Evolutionary conservation across 2,113 vertebrate species (phyloP).

Genomic region (Paracanthobrama guichenoti): DNA sequence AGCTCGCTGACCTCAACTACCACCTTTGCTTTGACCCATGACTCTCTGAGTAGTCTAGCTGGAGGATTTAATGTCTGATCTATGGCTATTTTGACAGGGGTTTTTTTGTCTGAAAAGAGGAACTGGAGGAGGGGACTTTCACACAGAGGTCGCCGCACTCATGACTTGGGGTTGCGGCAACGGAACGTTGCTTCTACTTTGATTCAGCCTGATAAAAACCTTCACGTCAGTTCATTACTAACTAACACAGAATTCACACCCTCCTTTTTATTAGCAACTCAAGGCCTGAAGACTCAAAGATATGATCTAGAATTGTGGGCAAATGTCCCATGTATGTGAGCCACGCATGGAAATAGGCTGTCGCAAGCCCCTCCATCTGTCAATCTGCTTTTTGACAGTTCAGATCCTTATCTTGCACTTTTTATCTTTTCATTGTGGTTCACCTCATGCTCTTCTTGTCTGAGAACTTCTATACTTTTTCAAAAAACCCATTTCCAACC

Average conservation of each 20-base stretch:
- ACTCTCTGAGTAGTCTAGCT: background rate
- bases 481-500: background rate
- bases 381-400: background rate
- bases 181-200: constrained; percentile 44
- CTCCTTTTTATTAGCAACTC: background rate
- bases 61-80: constrained; percentile 25
- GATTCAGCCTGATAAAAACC: constrained; percentile 58
- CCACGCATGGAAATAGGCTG: background rate
- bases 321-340: background rate
- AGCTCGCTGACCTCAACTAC: background rate
- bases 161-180: constrained; percentile 50
- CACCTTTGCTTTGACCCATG: constrained; percentile 28
- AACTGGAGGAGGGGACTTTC: constrained; percentile 66
- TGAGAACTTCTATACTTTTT: background rate
- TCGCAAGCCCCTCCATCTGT: background rate
- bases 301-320: background rate
- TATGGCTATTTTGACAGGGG: constrained; percentile 37
- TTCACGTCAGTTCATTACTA: background rate
- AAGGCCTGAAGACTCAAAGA: background rate
- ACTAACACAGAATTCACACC: constrained; percentile 3
- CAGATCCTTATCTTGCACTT: background rate
- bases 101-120: constrained; percentile 64
- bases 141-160: constrained; percentile 53
- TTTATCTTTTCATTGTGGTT: constrained; percentile 35
- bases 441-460: constrained; percentile 6